phyloP scores from a whole-genome alignment of 1,140 invertebrate genomes.

The Drosophila arawakana region DNA sequence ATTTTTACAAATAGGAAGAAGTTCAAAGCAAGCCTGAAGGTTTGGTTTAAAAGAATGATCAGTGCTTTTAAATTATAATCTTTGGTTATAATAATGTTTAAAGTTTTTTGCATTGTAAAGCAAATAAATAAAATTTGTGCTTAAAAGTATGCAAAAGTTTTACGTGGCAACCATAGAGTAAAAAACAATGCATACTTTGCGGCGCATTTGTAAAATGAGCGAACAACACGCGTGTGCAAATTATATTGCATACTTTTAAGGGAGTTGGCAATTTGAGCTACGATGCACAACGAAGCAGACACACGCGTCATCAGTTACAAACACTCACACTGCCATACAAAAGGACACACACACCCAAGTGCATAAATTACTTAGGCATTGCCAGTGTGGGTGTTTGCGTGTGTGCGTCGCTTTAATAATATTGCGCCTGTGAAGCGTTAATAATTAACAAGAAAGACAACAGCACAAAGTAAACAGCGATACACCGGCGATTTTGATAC shows the following conservation, averaged over 20 bases:
- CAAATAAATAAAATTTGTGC: not conserved
- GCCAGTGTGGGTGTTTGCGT: not conserved
- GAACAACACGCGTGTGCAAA: not conserved
- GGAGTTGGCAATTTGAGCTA: conserved; percentile 14
- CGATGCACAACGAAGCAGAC: not conserved
- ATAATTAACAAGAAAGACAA: conserved; percentile 24
- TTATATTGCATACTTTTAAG: conserved; percentile 24
- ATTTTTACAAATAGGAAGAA: too few relatives aligned
- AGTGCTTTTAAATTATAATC: too few relatives aligned
- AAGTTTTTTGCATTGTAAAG: not conserved
- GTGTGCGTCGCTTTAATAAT: conserved; percentile 19
- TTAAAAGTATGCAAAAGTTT: not conserved
- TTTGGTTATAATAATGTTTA: too few relatives aligned
- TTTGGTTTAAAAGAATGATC: too few relatives aligned
- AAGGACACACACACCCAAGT: conserved; percentile 1
- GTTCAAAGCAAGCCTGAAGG: too few relatives aligned
- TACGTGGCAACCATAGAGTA: not conserved
- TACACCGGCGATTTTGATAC: not conserved
- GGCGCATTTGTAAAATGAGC: conserved; percentile 4
- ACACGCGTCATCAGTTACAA: conserved; percentile 28
- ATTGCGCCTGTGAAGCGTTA: conserved; percentile 32
- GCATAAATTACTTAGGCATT: not conserved
- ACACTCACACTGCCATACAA: conserved; percentile 1
- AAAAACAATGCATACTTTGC: conserved; percentile 35
- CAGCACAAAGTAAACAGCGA: not conserved